Evolutionary conservation across 2,797 vertebrate species (phyloP).

Genomic region (Emydoidea blandingii): DNA sequence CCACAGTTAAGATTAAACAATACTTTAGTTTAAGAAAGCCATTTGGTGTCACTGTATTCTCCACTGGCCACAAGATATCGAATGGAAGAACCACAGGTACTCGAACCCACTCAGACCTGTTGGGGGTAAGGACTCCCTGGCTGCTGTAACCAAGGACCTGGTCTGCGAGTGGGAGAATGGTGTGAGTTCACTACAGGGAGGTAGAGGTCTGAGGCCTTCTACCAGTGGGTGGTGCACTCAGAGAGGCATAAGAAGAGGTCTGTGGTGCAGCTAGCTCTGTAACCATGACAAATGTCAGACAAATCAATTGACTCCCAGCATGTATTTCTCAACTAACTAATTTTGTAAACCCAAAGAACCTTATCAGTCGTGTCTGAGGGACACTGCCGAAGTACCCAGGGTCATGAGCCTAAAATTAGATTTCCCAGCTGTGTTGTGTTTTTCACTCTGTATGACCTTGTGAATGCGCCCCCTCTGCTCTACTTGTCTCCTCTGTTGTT

Average conservation of each 20-base stretch:
- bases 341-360: slow-evolving; percentile 1
- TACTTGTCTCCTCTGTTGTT: fast-evolving
- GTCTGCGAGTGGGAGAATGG: not conserved
- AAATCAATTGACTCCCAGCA: not conserved
- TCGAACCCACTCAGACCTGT: not conserved
- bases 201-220: not conserved
- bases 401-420: slow-evolving; percentile 75
- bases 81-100: not conserved
- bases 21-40: fast-evolving
- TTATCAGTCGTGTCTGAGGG: slow-evolving; percentile 58
- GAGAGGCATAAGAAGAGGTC: not conserved
- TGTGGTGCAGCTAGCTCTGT: slow-evolving; percentile 7
- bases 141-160: not conserved
- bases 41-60: not conserved
- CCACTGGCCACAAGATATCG: not conserved
- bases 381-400: slow-evolving; percentile 55
- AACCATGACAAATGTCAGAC: not conserved
- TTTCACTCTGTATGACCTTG: not conserved
- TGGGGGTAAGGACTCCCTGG: not conserved
- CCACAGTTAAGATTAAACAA: not conserved
- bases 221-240: not conserved
- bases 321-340: slow-evolving; percentile 30
- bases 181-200: not conserved
- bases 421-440: slow-evolving; percentile 55
- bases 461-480: not conserved